Conservation (phyloP, 2,888 invertebrate genomes). For the Coenonympha arcania region DNA sequence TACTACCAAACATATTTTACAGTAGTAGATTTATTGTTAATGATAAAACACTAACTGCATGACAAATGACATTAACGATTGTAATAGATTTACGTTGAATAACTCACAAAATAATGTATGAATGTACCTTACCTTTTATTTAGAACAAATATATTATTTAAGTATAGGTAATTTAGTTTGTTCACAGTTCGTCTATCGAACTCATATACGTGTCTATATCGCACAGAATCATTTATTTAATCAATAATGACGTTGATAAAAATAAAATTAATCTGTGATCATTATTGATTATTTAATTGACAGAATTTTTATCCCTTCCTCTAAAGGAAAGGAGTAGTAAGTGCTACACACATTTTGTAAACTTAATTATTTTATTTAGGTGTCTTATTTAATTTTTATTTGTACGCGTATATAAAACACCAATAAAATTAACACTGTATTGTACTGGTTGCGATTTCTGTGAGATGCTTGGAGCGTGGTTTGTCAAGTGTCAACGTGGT, state of each 20-base stretch:
- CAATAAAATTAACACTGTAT: conserved; percentile 31
- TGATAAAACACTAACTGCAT: conserved; percentile 60
- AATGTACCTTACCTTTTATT: conserved; percentile 34
- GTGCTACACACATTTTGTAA: conserved; percentile 34
- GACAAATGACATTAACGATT: conserved; percentile 47
- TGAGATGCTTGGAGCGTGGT: conserved; percentile 51
- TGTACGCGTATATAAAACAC: conserved; percentile 37
- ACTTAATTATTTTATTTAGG: conserved; percentile 34
- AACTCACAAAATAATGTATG: conserved; percentile 23
- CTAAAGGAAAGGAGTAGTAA: too few species aligned
- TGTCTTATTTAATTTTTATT: conserved; percentile 37
- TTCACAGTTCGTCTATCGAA: conserved; percentile 20
- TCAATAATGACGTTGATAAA: too few species aligned
- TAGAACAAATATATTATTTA: conserved; percentile 56
- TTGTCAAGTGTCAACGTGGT: conserved; percentile 41
- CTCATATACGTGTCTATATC: too few species aligned
- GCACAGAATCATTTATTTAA: too few species aligned
- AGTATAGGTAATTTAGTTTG: conserved; percentile 25
- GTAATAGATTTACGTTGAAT: conserved; percentile 25
- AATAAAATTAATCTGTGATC: too few species aligned
- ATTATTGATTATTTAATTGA: too few species aligned
- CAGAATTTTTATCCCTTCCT: too few species aligned
- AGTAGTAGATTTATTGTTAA: not conserved
- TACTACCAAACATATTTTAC: conserved; percentile 5
- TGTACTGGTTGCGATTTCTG: conserved; percentile 38